phyloP scores from a whole-genome alignment of 2,113 vertebrate genomes.

The Bos taurus region DNA sequence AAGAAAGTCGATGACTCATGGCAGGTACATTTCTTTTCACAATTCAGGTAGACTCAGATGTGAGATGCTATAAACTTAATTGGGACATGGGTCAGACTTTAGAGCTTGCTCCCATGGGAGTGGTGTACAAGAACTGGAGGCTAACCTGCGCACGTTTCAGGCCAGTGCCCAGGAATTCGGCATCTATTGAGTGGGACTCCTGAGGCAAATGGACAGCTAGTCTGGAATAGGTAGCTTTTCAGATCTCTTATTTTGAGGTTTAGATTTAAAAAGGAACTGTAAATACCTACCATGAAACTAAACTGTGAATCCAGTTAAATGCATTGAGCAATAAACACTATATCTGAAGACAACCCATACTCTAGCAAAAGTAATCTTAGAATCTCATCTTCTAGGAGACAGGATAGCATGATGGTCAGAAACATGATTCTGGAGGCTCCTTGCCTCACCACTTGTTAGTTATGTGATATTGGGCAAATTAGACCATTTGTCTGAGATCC shows the following conservation, averaged over 20 bases:
- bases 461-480: background rate
- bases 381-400: background rate
- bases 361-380: background rate
- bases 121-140: background rate
- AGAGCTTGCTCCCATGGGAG: background rate
- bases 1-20: background rate
- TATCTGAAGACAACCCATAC: background rate
- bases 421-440: background rate
- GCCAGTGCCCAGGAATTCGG: background rate
- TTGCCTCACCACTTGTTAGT: background rate
- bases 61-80: background rate
- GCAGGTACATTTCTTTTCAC: background rate
- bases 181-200: background rate
- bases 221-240: background rate
- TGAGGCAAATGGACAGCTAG: background rate
- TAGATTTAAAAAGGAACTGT: background rate
- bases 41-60: background rate
- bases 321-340: background rate
- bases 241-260: background rate
- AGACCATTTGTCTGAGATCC: background rate
- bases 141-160: background rate
- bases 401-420: background rate
- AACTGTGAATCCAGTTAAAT: background rate
- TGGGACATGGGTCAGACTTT: background rate
- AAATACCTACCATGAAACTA: background rate